Conservation (phyloP, 1,140 invertebrate genomes). For the Theocolax elegans region DNA sequence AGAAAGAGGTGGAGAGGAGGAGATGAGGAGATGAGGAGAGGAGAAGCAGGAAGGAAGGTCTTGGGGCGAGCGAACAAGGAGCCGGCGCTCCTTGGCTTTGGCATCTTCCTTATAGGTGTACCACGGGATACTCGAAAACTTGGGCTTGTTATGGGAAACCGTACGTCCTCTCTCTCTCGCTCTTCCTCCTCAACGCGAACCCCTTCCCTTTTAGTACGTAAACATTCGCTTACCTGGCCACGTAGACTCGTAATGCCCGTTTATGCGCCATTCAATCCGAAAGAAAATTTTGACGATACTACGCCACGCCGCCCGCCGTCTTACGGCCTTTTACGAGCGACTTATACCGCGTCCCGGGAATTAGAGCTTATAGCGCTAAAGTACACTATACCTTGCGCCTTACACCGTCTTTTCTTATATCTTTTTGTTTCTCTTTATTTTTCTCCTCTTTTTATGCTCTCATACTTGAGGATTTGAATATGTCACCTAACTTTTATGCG, state of each 20-base stretch:
- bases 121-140: constrained; percentile 27
- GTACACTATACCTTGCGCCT: constrained; percentile 37
- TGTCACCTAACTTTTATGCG: constrained; percentile 11
- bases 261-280: constrained; percentile 25
- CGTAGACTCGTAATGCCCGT: constrained; percentile 32
- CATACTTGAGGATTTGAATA: constrained; percentile 28
- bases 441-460: constrained; percentile 29
- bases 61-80: no score
- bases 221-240: constrained; percentile 30
- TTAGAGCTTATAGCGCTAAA: constrained; percentile 33
- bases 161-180: neutral
- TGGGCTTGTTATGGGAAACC: constrained; percentile 31
- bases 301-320: neutral
- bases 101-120: no score
- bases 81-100: neutral
- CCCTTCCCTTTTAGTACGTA: neutral
- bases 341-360: constrained; percentile 27
- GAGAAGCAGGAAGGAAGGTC: no score
- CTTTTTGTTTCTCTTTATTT: neutral
- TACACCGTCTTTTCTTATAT: constrained; percentile 40
- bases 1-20: no score
- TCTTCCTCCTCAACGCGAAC: no score
- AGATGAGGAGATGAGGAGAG: neutral
- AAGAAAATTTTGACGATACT: constrained; percentile 33
- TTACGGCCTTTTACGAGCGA: constrained; percentile 28